phyloP scores from a whole-genome alignment of 1,140 invertebrate species.

The Drosophila malerkotliana region DNA sequence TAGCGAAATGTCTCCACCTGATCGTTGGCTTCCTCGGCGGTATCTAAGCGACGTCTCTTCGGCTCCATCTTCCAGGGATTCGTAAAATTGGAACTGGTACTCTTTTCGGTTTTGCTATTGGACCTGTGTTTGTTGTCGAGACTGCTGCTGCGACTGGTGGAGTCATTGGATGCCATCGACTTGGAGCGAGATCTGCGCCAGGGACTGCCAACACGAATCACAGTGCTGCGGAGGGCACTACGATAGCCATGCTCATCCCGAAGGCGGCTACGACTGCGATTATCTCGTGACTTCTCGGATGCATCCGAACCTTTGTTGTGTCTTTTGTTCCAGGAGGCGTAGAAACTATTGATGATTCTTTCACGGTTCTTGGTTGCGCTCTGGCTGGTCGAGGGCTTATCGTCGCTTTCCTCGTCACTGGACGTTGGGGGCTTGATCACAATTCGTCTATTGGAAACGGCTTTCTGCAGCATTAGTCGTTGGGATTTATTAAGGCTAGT shows the following conservation, averaged over 20 bases:
- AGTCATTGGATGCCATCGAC: no score
- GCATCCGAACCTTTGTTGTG: no score
- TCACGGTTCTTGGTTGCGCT: not conserved
- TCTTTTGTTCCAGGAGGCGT: no score
- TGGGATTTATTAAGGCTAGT: no score
- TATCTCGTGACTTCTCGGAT: no score
- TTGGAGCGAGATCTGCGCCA: not conserved
- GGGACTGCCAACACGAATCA: not conserved
- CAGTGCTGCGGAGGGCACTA: not conserved
- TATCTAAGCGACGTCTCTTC: not conserved
- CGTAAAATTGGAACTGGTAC: not conserved
- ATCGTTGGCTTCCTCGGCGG: not conserved
- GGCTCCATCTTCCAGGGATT: not conserved
- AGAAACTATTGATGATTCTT: not conserved
- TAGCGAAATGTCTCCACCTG: conserved; percentile 1
- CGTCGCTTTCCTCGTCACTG: not conserved
- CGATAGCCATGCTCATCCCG: no score
- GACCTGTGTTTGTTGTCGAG: not conserved
- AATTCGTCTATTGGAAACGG: not conserved
- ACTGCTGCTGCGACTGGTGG: no score
- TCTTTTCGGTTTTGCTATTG: not conserved
- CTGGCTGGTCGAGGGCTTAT: no score
- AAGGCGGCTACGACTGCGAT: no score
- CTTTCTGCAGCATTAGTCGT: no score
- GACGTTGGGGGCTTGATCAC: not conserved